Percentiles rank a stretch among this genome's conserved stretches.
phyloP scores from a whole-genome alignment of 1,140 invertebrate species.

The Diploscapter pachys region DNA sequence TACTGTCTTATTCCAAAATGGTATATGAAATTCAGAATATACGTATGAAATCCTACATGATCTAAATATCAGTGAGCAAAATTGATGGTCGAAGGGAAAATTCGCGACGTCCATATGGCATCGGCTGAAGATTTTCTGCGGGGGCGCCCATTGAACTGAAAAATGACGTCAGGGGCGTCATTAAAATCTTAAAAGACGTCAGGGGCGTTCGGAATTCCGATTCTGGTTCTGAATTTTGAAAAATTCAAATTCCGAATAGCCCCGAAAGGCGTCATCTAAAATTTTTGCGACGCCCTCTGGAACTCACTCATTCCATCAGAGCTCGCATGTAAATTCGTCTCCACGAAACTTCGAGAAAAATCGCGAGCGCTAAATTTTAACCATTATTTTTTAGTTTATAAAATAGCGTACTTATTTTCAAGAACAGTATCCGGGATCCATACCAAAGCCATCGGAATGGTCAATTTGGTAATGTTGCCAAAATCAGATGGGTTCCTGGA shows the following conservation, averaged over 20 bases:
- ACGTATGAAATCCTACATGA: constrained; percentile 66
- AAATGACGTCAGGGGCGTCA: not conserved
- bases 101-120: constrained; percentile 62
- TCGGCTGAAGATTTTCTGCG: constrained; percentile 38
- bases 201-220: not conserved
- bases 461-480: constrained; percentile 82
- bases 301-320: constrained; percentile 28
- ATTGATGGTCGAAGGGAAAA: constrained; percentile 62
- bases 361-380: constrained; percentile 33
- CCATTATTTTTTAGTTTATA: constrained; percentile 17
- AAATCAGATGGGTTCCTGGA: constrained; percentile 81
- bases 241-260: not conserved
- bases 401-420: constrained; percentile 35
- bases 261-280: constrained; percentile 13
- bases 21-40: not conserved
- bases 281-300: not conserved
- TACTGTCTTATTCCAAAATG: not conserved
- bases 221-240: not conserved
- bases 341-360: constrained; percentile 38
- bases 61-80: constrained; percentile 69
- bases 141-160: constrained; percentile 42
- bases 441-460: constrained; percentile 69
- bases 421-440: constrained; percentile 42
- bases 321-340: constrained; percentile 37
- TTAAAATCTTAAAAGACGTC: not conserved